phyloP scores from a whole-genome alignment of 2,888 invertebrate genomes.

The Eurois occulta region DNA sequence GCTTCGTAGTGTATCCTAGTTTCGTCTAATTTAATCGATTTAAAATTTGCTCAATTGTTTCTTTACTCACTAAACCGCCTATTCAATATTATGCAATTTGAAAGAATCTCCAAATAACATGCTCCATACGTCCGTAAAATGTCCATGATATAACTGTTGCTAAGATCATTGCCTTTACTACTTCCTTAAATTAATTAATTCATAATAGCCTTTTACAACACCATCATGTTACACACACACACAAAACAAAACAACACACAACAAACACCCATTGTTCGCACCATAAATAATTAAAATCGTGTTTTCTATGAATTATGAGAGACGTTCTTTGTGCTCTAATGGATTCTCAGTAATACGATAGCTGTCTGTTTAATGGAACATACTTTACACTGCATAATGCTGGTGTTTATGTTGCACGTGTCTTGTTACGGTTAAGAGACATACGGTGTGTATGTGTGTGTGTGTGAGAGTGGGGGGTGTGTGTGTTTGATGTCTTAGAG shows the following conservation, averaged over 20 bases:
- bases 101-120: neutral
- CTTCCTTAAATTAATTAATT: neutral
- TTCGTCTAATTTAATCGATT: neutral
- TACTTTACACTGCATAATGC: slow-evolving; percentile 59
- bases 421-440: slow-evolving; percentile 40
- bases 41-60: neutral
- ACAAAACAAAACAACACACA: slow-evolving; percentile 20
- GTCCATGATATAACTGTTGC: neutral
- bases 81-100: neutral
- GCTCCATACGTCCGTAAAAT: neutral
- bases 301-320: slow-evolving; percentile 50
- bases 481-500: neutral
- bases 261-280: slow-evolving; percentile 35
- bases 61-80: neutral
- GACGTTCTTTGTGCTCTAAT: slow-evolving; percentile 67
- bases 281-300: slow-evolving; percentile 63
- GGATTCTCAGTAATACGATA: slow-evolving; percentile 69
- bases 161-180: neutral
- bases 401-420: slow-evolving; percentile 49
- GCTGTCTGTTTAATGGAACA: slow-evolving; percentile 60
- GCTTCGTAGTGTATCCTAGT: no score
- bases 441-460: no score
- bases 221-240: neutral
- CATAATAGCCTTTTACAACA: neutral
- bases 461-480: neutral